These are phyloP conservation scores for Cottoperca gobio DNA, from an alignment of 2,797 vertebrate genomes.

Conservation along the genomic window DNA sequence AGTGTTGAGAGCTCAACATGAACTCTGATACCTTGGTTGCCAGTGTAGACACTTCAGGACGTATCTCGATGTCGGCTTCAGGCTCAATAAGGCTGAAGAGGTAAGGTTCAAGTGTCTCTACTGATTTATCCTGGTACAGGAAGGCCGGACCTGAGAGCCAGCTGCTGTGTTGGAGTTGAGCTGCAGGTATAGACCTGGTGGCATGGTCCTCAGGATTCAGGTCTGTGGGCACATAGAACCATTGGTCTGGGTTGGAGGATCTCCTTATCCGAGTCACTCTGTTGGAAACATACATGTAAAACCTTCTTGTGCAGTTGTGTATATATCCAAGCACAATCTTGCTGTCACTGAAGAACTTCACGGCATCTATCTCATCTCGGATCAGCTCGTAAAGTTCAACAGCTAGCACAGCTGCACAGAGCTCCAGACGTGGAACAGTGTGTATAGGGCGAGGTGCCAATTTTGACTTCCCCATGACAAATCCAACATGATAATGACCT, in stretches of 20 bases:
- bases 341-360: conserved; percentile 8
- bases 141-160: conserved; percentile 39
- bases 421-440: conserved; percentile 17
- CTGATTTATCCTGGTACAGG: not conserved
- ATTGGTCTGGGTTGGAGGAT: conserved; percentile 23
- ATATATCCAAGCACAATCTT: not conserved
- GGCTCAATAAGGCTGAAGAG: conserved; percentile 19
- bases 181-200: not conserved
- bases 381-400: not conserved
- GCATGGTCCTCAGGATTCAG: conserved; percentile 42
- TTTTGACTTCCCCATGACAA: conserved; percentile 35
- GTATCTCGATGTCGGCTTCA: conserved; percentile 17
- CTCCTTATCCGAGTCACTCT: not conserved
- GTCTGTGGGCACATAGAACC: conserved; percentile 22
- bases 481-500: conserved; percentile 4
- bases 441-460: not conserved
- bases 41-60: not conserved
- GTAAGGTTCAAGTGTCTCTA: not conserved
- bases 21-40: not conserved
- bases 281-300: conserved; percentile 10
- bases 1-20: not conserved
- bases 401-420: conserved; percentile 22
- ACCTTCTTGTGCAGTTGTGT: conserved; percentile 5
- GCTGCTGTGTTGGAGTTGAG: not conserved
- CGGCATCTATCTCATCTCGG: not conserved